phyloP scores from a whole-genome alignment of 2,113 vertebrate species.

The Hippocampus comes region DNA sequence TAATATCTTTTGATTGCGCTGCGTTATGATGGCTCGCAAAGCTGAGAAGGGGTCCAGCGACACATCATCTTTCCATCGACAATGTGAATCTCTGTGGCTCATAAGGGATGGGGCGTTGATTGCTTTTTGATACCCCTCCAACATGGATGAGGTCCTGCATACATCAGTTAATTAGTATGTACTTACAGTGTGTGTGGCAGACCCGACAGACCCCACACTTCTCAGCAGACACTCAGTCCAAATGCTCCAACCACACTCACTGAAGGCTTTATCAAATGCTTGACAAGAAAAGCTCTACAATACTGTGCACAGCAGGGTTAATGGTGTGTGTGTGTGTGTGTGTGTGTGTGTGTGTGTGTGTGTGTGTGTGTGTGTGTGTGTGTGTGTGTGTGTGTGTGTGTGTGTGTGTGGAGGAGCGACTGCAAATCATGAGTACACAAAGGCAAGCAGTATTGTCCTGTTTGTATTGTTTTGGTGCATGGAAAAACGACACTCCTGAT shows the following conservation, averaged over 20 bases:
- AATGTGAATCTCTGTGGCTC: constrained; percentile 73
- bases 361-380: neutral
- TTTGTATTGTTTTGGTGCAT: neutral
- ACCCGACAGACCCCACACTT: constrained; percentile 57
- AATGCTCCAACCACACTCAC: constrained; percentile 59
- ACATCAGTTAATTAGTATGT: constrained; percentile 78
- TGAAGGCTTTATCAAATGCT: constrained; percentile 57
- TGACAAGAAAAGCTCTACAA: constrained; percentile 36
- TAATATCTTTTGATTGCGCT: constrained; percentile 76
- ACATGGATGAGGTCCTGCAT: constrained; percentile 76
- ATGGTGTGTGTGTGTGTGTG: neutral
- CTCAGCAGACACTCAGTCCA: constrained; percentile 65
- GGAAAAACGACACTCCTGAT: neutral
- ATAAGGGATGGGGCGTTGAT: constrained; percentile 82
- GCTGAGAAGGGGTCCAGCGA: constrained; percentile 60
- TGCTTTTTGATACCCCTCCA: constrained; percentile 82
- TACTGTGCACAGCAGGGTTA: constrained; percentile 22
- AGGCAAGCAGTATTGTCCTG: neutral
- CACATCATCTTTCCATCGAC: constrained; percentile 71
- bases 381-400: neutral
- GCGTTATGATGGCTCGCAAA: constrained; percentile 70
- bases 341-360: neutral
- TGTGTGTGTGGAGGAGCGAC: neutral
- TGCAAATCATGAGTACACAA: constrained; percentile 31
- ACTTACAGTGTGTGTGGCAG: constrained; percentile 51